phyloP scores from a whole-genome alignment of 2,888 invertebrate genomes.

The Synergus itoensis region DNA sequence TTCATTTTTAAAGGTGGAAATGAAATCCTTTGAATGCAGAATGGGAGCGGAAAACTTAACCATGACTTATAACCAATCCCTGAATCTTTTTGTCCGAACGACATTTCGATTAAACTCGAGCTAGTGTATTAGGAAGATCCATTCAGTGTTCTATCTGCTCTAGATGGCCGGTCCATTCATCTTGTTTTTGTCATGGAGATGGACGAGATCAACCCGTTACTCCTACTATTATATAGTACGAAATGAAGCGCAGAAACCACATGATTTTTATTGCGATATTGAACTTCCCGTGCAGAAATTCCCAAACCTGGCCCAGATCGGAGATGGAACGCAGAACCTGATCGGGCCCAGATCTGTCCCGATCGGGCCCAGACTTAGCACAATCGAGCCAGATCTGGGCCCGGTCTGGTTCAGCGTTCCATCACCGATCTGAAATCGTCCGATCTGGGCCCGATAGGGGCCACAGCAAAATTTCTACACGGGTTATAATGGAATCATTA shows the following conservation, averaged over 20 bases:
- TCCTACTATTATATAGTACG: conserved; percentile 63
- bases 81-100: conserved; percentile 57
- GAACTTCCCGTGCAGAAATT: too few species aligned
- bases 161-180: conserved; percentile 71
- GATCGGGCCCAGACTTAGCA: too few species aligned
- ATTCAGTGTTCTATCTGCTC: conserved; percentile 68
- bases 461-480: too few species aligned
- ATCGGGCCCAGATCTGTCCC: too few species aligned
- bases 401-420: too few species aligned
- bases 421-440: too few species aligned
- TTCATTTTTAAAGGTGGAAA: neutral
- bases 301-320: too few species aligned
- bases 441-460: too few species aligned
- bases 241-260: conserved; percentile 55
- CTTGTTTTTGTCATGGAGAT: conserved; percentile 68
- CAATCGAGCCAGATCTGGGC: too few species aligned
- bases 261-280: conserved; percentile 62
- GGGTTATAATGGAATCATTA: too few species aligned
- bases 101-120: conserved; percentile 57
- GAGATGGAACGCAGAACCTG: too few species aligned
- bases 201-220: conserved; percentile 53
- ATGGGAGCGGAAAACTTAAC: conserved; percentile 4
- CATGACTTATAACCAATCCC: conserved; percentile 27
- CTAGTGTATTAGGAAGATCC: conserved; percentile 63
- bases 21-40: conserved; percentile 12